Conservation (phyloP, 1,140 invertebrate genomes). For the Papilio helenus region DNA sequence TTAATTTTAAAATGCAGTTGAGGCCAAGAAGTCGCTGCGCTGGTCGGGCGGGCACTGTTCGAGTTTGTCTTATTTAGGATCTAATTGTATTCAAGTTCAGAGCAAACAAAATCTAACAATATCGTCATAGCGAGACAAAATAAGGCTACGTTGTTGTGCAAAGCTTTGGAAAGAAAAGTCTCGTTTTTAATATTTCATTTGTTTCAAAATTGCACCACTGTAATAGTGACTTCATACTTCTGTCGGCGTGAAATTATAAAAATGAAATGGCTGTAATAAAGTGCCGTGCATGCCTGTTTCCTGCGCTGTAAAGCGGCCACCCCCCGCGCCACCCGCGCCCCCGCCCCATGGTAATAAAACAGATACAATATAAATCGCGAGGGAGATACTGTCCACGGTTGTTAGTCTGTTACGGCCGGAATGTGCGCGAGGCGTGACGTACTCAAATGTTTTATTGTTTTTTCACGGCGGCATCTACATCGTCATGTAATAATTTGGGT, state of each 20-base stretch:
- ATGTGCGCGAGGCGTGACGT: constrained; percentile 68
- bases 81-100: not conserved
- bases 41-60: not conserved
- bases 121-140: too few relatives aligned
- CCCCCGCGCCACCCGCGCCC: constrained; percentile 41
- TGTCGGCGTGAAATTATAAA: constrained; percentile 37
- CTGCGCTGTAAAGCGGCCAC: constrained; percentile 44
- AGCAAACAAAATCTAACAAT: not conserved
- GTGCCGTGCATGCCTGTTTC: constrained; percentile 40
- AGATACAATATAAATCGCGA: constrained; percentile 75
- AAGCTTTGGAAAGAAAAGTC: not conserved
- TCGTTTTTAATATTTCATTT: not conserved
- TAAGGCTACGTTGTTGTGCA: not conserved
- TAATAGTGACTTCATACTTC: constrained; percentile 5
- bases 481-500: constrained; percentile 57
- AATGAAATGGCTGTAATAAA: constrained; percentile 38
- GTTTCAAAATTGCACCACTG: not conserved
- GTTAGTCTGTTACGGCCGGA: constrained; percentile 64
- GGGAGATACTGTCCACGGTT: constrained; percentile 64
- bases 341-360: constrained; percentile 71
- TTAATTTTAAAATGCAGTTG: not conserved
- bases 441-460: constrained; percentile 75
- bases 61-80: not conserved
- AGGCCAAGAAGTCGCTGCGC: too few relatives aligned
- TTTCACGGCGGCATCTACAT: constrained; percentile 66